Percentiles rank a stretch among this genome's conserved stretches.
Evolutionary conservation across 1,140 invertebrate genomes (phyloP).

Genomic region (Cotesia vestalis): DNA sequence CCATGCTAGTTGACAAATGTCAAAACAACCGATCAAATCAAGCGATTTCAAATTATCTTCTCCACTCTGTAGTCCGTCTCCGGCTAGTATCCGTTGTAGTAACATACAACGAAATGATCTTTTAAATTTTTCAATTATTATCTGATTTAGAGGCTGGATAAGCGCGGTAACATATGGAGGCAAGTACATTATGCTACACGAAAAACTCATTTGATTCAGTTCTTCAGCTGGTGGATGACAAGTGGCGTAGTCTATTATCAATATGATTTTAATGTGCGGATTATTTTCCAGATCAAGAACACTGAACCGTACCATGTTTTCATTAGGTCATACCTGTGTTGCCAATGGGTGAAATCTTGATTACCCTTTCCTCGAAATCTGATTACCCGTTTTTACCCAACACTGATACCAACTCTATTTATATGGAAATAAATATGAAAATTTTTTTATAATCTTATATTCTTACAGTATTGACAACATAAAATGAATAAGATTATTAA

Average conservation of each 20-base stretch:
- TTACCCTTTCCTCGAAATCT: no score
- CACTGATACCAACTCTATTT: no score
- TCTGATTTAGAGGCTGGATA: conserved; percentile 1
- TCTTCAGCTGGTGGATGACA: conserved; percentile 3
- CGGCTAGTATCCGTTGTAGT: background rate
- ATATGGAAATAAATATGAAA: no score
- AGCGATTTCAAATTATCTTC: background rate
- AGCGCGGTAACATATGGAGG: background rate
- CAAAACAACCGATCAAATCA: background rate
- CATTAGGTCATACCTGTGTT: no score
- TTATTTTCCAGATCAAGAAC: conserved; percentile 12
- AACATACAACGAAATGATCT: background rate
- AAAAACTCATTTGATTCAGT: background rate
- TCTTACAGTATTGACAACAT: no score
- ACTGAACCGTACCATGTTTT: background rate
- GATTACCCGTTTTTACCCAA: no score
- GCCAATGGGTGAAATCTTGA: no score
- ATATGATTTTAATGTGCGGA: background rate
- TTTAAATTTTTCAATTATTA: conserved; percentile 15
- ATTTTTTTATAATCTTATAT: no score
- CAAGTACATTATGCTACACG: background rate
- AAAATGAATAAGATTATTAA: no score
- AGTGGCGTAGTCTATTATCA: conserved; percentile 10
- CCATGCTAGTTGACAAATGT: background rate
- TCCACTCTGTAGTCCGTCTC: background rate